Evolutionary conservation across 2,113 vertebrate species (phyloP).

Genomic region (Diphyllodes magnificus): DNA sequence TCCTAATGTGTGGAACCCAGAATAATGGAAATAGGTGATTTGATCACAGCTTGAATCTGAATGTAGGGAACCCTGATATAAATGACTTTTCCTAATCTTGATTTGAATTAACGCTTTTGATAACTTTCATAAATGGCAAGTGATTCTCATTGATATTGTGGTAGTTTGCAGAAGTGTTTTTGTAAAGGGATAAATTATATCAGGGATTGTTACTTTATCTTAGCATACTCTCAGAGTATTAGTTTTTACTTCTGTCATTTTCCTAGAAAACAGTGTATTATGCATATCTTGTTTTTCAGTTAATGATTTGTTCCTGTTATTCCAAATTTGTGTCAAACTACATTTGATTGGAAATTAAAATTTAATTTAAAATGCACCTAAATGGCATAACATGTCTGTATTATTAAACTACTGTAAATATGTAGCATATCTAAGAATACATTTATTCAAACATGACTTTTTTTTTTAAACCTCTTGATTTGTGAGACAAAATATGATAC

Average conservation of each 20-base stretch:
- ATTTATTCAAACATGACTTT: neutral
- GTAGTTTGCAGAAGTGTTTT: neutral
- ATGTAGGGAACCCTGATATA: neutral
- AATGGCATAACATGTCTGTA: neutral
- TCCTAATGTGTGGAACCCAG: neutral
- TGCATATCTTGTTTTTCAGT: neutral
- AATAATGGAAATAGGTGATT: neutral
- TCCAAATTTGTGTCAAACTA: neutral
- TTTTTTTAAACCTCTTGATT: neutral
- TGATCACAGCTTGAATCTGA: neutral
- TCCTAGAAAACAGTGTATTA: neutral
- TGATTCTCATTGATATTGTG: neutral
- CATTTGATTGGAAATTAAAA: neutral
- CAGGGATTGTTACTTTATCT: neutral
- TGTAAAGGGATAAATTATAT: neutral
- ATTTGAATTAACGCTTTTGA: neutral
- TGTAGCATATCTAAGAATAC: neutral
- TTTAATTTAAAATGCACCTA: neutral
- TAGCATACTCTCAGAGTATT: neutral
- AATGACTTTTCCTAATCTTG: neutral
- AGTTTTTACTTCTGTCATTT: neutral
- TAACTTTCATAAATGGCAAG: neutral
- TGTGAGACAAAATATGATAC: neutral
- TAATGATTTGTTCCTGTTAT: neutral
- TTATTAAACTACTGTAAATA: neutral